phyloP scores from a whole-genome alignment of 2,113 vertebrate species.

The Phasianus colchicus region DNA sequence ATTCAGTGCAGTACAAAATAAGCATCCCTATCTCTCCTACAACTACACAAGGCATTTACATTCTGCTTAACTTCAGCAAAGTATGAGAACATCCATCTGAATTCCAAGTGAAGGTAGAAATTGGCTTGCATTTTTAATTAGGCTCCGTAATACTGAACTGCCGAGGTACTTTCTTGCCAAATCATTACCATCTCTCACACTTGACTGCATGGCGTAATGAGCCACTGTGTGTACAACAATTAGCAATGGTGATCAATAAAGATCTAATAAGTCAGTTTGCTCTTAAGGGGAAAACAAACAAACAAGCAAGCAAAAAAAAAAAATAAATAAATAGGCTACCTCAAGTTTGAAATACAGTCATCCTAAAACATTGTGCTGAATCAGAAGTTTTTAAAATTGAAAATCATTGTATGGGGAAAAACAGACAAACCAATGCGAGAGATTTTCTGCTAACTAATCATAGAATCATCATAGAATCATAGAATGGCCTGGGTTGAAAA shows the following conservation, averaged over 20 bases:
- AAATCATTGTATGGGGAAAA: not conserved
- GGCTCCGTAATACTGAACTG: not conserved
- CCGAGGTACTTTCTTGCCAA: not conserved
- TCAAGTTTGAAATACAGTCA: not conserved
- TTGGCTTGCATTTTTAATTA: not conserved
- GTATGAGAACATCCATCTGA: not conserved
- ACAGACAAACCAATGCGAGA: not conserved
- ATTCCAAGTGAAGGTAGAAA: not conserved
- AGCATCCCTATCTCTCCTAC: not conserved
- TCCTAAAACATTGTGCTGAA: not conserved
- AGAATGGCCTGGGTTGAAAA: no score
- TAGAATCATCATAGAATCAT: no score
- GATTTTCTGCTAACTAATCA: not conserved
- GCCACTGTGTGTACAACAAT: not conserved
- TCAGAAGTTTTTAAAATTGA: not conserved
- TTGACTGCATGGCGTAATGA: not conserved
- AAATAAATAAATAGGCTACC: no score
- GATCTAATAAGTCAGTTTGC: not conserved
- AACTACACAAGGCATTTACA: not conserved
- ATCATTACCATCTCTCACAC: not conserved
- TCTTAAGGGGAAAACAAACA: not conserved
- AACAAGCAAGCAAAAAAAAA: not conserved
- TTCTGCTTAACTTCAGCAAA: not conserved
- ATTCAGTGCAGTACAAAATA: not conserved
- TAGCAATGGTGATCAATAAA: not conserved